Conservation (phyloP, 1,140 invertebrate genomes). For the Nylanderia fulva region DNA sequence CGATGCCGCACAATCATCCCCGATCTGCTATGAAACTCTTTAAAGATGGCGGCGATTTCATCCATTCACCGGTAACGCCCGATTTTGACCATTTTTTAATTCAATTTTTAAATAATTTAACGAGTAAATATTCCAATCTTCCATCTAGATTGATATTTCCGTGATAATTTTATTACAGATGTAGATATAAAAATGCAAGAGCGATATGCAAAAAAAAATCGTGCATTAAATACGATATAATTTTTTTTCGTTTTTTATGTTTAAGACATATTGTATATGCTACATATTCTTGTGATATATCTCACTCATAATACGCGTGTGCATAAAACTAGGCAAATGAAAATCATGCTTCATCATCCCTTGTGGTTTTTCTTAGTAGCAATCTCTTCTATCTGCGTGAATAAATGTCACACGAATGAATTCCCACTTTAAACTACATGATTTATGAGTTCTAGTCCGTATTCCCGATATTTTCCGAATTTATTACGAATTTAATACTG, state of each 20-base stretch:
- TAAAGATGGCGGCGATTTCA: neutral
- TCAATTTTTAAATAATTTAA: neutral
- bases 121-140: neutral
- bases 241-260: neutral
- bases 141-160: neutral
- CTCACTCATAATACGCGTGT: neutral
- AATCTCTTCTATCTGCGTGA: neutral
- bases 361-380: neutral
- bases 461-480: constrained; percentile 30
- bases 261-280: too few species aligned
- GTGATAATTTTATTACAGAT: neutral
- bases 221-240: too few species aligned
- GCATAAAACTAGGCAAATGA: neutral
- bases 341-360: neutral
- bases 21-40: neutral
- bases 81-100: neutral
- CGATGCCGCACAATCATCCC: constrained; percentile 3
- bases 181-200: neutral
- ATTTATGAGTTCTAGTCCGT: neutral
- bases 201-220: neutral
- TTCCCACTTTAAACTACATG: neutral
- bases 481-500: constrained; percentile 50
- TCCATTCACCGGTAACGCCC: neutral
- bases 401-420: neutral
- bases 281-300: neutral